Evolutionary conservation across 37 sponge, comb jelly and placozoan genomes (phyloP).

Genomic region (Spongia lamella): DNA sequence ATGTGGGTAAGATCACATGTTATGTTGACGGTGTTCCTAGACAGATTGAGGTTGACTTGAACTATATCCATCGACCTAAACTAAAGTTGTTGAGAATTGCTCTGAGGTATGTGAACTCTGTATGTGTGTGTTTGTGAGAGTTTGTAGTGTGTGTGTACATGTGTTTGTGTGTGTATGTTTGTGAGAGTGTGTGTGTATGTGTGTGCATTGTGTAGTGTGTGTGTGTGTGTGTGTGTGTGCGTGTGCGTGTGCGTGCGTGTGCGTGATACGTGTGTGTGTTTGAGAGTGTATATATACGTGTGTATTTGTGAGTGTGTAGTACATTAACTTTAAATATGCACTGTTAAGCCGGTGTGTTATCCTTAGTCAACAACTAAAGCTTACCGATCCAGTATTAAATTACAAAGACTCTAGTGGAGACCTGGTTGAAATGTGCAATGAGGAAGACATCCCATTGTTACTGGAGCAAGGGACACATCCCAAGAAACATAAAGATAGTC

Average conservation of each 20-base stretch:
- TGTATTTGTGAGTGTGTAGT: too few species aligned
- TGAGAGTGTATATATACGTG: too few species aligned
- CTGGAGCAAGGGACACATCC: conserved; percentile 11
- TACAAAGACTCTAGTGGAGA: conserved; percentile 84
- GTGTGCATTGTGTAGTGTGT: neutral
- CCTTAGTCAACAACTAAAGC: conserved; percentile 58
- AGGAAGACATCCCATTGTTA: conserved; percentile 69
- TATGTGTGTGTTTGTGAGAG: neutral
- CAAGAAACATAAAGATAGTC: neutral
- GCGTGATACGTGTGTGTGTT: too few species aligned
- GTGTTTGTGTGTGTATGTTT: neutral
- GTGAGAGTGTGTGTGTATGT: too few species aligned
- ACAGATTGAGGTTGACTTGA: conserved; percentile 45
- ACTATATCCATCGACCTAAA: conserved; percentile 18
- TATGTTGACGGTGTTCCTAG: conserved; percentile 36
- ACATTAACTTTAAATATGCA: too few species aligned
- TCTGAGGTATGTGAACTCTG: conserved; percentile 11
- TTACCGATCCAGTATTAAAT: conserved; percentile 60
- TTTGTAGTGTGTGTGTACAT: neutral
- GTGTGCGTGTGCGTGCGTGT: too few species aligned
- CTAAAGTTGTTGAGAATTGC: conserved; percentile 14
- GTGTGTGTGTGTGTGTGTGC: too few species aligned
- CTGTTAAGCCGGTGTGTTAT: too few species aligned
- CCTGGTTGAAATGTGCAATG: conserved; percentile 67
- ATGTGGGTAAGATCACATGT: conserved; percentile 29